Evolutionary conservation across 2,888 invertebrate species (phyloP).

Genomic region (Margaritifera margaritifera): DNA sequence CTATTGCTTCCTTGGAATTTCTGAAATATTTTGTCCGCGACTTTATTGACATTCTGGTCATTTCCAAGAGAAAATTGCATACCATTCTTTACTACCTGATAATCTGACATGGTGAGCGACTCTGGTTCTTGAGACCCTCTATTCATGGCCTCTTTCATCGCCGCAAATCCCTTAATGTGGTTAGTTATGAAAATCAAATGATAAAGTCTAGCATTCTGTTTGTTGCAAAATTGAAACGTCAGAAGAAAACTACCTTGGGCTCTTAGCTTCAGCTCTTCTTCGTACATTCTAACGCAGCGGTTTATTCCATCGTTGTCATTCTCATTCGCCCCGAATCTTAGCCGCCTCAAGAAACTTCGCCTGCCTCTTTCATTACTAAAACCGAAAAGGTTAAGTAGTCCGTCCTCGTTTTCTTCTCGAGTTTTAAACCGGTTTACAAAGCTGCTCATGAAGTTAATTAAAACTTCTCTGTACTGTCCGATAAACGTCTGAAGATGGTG

Average conservation of each 20-base stretch:
- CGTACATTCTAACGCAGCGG: no score
- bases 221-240: conserved; percentile 9
- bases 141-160: conserved; percentile 15
- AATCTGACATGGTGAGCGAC: conserved; percentile 11
- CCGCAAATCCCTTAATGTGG: conserved; percentile 8
- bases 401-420: background rate
- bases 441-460: conserved; percentile 21
- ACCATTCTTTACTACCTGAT: conserved; percentile 5
- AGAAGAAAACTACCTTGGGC: conserved; percentile 1
- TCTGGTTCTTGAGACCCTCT: conserved; percentile 6
- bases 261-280: conserved; percentile 2
- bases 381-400: background rate
- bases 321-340: no score
- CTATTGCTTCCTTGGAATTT: conserved; percentile 3
- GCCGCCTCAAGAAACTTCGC: no score
- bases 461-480: conserved; percentile 4
- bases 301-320: no score
- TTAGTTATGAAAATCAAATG: conserved; percentile 12
- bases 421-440: background rate
- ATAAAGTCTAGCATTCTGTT: conserved; percentile 5
- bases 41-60: conserved; percentile 1
- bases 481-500: conserved; percentile 3
- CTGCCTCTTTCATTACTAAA: background rate
- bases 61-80: conserved; percentile 4
- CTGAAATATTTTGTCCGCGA: conserved; percentile 13